These are phyloP conservation scores for Epinephelus moara DNA, from an alignment of 2,113 vertebrate genomes.

Conservation along the genomic window DNA sequence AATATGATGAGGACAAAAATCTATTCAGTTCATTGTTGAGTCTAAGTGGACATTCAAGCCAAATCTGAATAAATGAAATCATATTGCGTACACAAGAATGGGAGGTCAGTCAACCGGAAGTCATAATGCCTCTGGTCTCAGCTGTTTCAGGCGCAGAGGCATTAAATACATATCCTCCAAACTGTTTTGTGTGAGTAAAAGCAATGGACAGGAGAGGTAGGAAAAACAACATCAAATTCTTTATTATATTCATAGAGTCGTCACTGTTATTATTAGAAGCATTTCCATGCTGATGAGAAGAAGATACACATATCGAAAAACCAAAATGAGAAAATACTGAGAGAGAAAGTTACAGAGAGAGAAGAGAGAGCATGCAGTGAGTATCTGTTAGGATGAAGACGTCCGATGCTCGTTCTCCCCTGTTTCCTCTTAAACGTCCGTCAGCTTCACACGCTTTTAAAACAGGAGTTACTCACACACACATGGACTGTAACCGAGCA, in stretches of 20 bases:
- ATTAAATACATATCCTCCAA: not conserved
- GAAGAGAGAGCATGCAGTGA: slow-evolving; percentile 80
- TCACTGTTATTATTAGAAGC: slow-evolving; percentile 73
- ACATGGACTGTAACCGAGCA: slow-evolving; percentile 35
- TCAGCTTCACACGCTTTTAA: slow-evolving; percentile 26
- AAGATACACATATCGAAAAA: slow-evolving; percentile 75
- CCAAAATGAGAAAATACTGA: slow-evolving; percentile 62
- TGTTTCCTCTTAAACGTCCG: slow-evolving; percentile 43
- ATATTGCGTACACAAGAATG: too few species aligned
- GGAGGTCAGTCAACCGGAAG: too few species aligned
- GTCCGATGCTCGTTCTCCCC: slow-evolving; percentile 55
- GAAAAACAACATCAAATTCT: slow-evolving; percentile 83
- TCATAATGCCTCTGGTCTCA: too few species aligned
- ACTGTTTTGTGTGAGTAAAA: slow-evolving; percentile 13
- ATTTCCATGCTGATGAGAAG: slow-evolving; percentile 81
- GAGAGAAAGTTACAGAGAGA: slow-evolving; percentile 36
- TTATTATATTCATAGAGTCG: slow-evolving; percentile 81
- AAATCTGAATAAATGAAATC: too few species aligned
- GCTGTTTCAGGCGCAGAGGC: too few species aligned
- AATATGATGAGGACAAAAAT: too few species aligned
- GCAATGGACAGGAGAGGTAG: slow-evolving; percentile 39
- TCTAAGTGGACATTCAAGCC: too few species aligned
- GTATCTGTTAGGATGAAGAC: slow-evolving; percentile 53
- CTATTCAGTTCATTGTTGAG: too few species aligned
- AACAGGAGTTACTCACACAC: slow-evolving; percentile 63